Conservation (phyloP, 2,888 invertebrate species). For the Adelognathus sp. region DNA sequence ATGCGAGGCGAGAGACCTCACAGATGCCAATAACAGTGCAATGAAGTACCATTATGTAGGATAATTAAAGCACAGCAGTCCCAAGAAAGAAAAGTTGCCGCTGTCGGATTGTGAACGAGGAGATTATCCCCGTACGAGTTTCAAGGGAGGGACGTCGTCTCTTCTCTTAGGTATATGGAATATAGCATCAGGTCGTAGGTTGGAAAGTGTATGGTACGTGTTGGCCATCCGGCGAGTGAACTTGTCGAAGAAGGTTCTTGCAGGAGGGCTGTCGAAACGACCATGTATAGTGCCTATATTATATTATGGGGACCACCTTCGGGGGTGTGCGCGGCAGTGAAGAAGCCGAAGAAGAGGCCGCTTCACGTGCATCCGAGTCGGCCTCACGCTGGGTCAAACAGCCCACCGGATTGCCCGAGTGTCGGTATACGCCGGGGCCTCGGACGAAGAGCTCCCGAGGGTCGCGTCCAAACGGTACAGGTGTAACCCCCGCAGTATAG, state of each 20-base stretch:
- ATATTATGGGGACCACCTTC: conserved; percentile 41
- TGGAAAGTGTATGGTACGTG: conserved; percentile 23
- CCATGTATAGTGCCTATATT: conserved; percentile 47
- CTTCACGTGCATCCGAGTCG: conserved; percentile 41
- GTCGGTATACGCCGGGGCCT: not conserved
- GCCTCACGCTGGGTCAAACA: conserved; percentile 46
- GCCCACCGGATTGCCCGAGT: conserved; percentile 5
- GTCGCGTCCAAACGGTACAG: conserved; percentile 54
- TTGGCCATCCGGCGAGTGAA: conserved; percentile 36
- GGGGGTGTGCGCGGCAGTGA: conserved; percentile 30
- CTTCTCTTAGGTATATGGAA: conserved; percentile 30
- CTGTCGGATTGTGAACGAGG: conserved; percentile 13
- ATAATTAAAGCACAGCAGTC: conserved; percentile 49
- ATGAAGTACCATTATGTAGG: conserved; percentile 53
- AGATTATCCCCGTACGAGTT: conserved; percentile 52
- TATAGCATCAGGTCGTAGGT: conserved; percentile 16
- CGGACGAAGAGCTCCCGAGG: conserved; percentile 51
- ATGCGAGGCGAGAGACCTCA: too few species aligned
- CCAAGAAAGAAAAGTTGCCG: conserved; percentile 20
- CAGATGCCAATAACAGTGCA: too few species aligned
- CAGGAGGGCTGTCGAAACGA: conserved; percentile 29
- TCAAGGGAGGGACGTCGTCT: too few species aligned
- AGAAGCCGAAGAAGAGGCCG: too few species aligned
- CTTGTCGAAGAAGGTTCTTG: conserved; percentile 37
- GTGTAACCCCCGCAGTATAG: conserved; percentile 53